These are phyloP conservation scores for Cyanoderma ruficeps DNA, from an alignment of 2,113 vertebrate genomes.

Conservation along the genomic window DNA sequence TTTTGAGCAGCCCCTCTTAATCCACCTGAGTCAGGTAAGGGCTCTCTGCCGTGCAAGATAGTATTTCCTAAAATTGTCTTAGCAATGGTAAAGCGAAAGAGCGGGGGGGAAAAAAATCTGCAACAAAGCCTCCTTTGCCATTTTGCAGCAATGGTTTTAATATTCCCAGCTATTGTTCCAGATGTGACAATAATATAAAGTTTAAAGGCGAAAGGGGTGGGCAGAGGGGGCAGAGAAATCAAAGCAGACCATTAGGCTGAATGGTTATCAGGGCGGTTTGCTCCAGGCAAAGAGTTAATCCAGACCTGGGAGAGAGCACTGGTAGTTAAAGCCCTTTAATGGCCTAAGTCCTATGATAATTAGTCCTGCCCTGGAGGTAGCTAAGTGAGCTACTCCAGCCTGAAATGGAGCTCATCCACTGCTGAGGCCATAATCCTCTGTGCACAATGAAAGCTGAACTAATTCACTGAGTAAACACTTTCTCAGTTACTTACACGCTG, in stretches of 20 bases:
- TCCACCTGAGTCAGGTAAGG: slow-evolving; percentile 10
- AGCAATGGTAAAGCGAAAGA: background rate
- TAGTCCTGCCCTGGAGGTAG: slow-evolving; percentile 98
- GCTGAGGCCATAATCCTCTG: slow-evolving; percentile 87
- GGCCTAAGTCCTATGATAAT: slow-evolving; percentile 99
- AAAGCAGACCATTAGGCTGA: slow-evolving; percentile 91
- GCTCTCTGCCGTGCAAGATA: background rate
- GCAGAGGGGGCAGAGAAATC: slow-evolving; percentile 76
- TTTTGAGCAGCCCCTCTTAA: background rate
- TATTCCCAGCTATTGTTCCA: slow-evolving; percentile 39
- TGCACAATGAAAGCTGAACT: slow-evolving; percentile 98
- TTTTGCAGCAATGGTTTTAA: background rate
- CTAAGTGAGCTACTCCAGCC: slow-evolving; percentile 92
- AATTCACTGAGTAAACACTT: slow-evolving; percentile 99
- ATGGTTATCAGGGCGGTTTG: slow-evolving; percentile 89
- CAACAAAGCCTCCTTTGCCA: background rate
- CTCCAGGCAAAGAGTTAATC: slow-evolving; percentile 94
- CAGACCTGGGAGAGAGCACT: slow-evolving; percentile 90
- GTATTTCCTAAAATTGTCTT: background rate
- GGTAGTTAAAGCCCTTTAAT: slow-evolving; percentile 99
- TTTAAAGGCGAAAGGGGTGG: slow-evolving; percentile 19
- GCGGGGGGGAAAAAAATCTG: rapidly evolving
- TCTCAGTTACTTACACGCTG: slow-evolving; percentile 92
- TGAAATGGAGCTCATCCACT: slow-evolving; percentile 93
- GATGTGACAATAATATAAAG: slow-evolving; percentile 15